Evolutionary conservation across 2,797 vertebrate species (phyloP), one percentile per base, ranked within the genome.

Genomic region (Eidolon dupreanum): DNA sequence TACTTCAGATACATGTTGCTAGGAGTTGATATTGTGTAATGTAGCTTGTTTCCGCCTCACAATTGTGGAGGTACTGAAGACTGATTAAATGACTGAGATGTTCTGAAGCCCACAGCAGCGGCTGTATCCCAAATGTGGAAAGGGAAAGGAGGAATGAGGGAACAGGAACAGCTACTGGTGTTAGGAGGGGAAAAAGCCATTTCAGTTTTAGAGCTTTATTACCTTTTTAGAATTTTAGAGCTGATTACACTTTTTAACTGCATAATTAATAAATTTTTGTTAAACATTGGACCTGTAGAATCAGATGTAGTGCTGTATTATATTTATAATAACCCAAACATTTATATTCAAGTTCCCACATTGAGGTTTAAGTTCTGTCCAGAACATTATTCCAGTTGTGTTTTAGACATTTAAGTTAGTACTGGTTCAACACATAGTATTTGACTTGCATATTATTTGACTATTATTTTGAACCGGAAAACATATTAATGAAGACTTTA

Each of bases 371-470:
- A 61, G 55, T 86, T 83, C 63, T 93, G 6, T 73, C 51, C 75
- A 79, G 51, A 79, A 22, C 46, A 73, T 49, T 82, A 33, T 51
- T 84, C 13, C 12, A 73, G 3, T 43, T 92, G 38, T 84, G 19
- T 59, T 86, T 92, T 95, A 93, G 82, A 90, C 31, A 81, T 88
- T 84, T 73, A 61, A 55, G 7, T 65, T 70, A 53, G 66, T 43
- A 65, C 24, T 55, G 24, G 57, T 26, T 82, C 46, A 81, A 55
- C 0, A 3, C 51, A 13, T 10, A 41, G 41, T 51, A 68, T 88
- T 84, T 88, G 59, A 66, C 31, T 68, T 15, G 17, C 15, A 13
- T 10, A 41, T 53, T 51, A 61, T 88, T 84, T 88, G 59, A 66
- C 31, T 68, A 6, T 78, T 57, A 61, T 88, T 90, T 97, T 84